Evolutionary conservation across 2,113 vertebrate genomes (phyloP).

Genomic region (Oncorhynchus gorbuscha): DNA sequence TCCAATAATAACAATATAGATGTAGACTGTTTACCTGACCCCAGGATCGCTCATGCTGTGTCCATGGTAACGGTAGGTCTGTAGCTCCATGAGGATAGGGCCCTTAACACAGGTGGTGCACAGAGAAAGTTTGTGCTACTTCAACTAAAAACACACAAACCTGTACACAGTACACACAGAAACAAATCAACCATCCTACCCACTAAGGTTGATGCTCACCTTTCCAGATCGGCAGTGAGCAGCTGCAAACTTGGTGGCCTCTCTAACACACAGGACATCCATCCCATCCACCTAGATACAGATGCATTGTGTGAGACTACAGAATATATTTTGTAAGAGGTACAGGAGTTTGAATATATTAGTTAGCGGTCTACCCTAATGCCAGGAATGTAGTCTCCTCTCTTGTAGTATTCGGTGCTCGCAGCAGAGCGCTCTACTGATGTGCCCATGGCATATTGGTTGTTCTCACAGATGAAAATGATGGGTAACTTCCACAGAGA

Average conservation of each 20-base stretch:
- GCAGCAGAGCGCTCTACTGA: constrained; percentile 85
- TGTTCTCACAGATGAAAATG: constrained; percentile 95
- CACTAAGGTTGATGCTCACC: constrained; percentile 59
- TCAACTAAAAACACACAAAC: not conserved
- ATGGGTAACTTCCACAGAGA: constrained; percentile 92
- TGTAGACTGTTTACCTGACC: constrained; percentile 79
- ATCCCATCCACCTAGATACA: constrained; percentile 88
- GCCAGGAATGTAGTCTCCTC: constrained; percentile 88
- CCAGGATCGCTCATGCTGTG: constrained; percentile 99
- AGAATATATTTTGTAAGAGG: not conserved
- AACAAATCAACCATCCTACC: not conserved
- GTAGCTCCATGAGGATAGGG: constrained; percentile 93
- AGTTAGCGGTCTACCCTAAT: constrained; percentile 70
- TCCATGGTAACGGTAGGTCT: constrained; percentile 97
- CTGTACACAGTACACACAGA: not conserved
- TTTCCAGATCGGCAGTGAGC: constrained; percentile 88
- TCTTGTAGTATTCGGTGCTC: constrained; percentile 90
- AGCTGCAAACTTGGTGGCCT: constrained; percentile 87
- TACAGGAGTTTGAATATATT: not conserved
- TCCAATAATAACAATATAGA: not conserved
- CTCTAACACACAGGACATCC: constrained; percentile 90
- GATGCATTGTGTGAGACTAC: constrained; percentile 2
- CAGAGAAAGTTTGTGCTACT: not conserved
- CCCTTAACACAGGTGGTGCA: constrained; percentile 70
- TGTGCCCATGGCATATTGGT: constrained; percentile 91